Base-by-base conservation (phyloP, 1,140 invertebrate species). In the Pissodes strobi region DNA sequence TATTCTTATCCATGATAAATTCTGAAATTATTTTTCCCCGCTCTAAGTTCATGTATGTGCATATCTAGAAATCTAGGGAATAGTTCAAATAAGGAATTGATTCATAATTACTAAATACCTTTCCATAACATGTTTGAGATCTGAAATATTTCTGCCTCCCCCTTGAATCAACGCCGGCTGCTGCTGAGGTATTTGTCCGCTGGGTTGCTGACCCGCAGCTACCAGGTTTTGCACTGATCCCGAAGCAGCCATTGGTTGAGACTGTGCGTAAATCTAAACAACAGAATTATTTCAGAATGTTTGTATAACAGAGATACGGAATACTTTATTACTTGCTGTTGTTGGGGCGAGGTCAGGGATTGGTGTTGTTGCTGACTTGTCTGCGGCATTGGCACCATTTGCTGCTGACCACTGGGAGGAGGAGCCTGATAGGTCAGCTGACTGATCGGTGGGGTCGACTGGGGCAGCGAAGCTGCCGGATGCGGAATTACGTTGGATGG, bases 211-310 rank as follows among this genome's bases (percentile, higher is more conserved):
- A 19, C 17, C 27, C 17, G 60, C 37, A 12, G 64, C 49, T n/a
- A 48, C 43, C 15, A 73, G 51, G 48, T 73, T 73, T 53, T 70
- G 70, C 10, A 69, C 64, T 9, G 72, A 73, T 38, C 67, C 68
- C 1, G 71, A 73, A 23, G 55, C 53, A 10, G 71, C 34, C 25
- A 73, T 62, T 8, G 58, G 25, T 18, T 62, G 65, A 19, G 21
- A 18, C 25, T 64, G 62, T 4, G 37, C 43, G 19, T 37, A 56
- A 22, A 57, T 25, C 60, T 63, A 43, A 21, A 60, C 6, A 58
- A 9, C n/a, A n/a, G n/a, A n/a, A n/a, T n/a, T n/a, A n/a, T n/a
- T n/a, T n/a, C n/a, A 30, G 12, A 30, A 30, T 12, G 15, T 21
- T 10, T 6, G 4, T 48, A 8, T 10, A 21, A 18, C 15, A 17